Evolutionary conservation across 2,113 vertebrate genomes (phyloP), one percentile per base, ranked within the genome.

Genomic region (Cercopithecus mona): DNA sequence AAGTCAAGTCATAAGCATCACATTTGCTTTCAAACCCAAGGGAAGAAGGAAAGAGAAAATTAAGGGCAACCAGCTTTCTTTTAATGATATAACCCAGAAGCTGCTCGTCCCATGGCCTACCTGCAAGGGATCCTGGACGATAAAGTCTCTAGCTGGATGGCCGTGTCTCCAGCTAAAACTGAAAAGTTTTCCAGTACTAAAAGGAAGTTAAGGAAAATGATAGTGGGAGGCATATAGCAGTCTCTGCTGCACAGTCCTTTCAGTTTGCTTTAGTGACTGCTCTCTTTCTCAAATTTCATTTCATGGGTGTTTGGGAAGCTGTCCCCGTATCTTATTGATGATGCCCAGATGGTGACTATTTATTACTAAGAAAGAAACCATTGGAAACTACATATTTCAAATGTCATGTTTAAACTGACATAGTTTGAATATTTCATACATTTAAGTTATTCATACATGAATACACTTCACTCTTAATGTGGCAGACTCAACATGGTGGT

Each of bases 401-500:
- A 66, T 85, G 81, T 79, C 79, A 59, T 66, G 32, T 93, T 91
- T 90, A 85, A 81, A 85, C 8, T 16, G 45, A 72, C 73, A 81
- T 27, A 59, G 66, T 93, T 93, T 85, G 66, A 96, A 57, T 66
- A 82, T 88, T 81, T 94, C 43, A 90, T 72, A 50, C 18, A 78
- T 94, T 95, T 94, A 52, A 57, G 40, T 93, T 82, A 93, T 68
- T 96, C 78, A 85, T 85, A 88, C 64, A 57, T 70, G 32, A 87
- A 91, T 76, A 64, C 14, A 82, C 79, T 89, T 96, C 73, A 66
- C 3, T 96, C 38, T 70, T 72, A 82, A 88, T n/a, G 38, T 94
- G n/a, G 27, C 38, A 75, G 95, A 86, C 22, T 92, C 73, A 83
- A 48, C 12, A 43, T 59, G 30, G 38, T 68, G 57, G 48, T 91